Conservation (phyloP, 2,797 vertebrate species). For the Leuciscus waleckii region DNA sequence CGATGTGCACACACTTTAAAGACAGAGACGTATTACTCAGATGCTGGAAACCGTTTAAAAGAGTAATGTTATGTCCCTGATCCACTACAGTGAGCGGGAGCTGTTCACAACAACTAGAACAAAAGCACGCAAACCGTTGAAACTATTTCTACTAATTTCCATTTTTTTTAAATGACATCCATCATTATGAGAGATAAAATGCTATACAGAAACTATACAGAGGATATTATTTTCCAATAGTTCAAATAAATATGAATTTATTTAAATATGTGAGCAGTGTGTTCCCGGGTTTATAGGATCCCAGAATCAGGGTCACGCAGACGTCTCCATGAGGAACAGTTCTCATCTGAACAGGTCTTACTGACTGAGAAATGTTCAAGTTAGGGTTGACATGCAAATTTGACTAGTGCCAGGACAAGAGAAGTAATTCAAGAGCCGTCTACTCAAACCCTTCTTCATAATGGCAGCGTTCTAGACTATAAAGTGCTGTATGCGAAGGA, state of each 20-base stretch:
- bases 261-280: not conserved
- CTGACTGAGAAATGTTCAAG: not conserved
- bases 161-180: not conserved
- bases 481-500: not conserved
- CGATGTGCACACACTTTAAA: not conserved
- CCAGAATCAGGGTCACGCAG: not conserved
- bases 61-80: no score
- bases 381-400: not conserved
- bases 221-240: not conserved
- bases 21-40: no score
- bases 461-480: not conserved
- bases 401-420: not conserved
- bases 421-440: not conserved
- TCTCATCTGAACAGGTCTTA: fast-evolving
- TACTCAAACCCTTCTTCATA: not conserved
- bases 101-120: no score
- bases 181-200: not conserved
- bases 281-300: no score
- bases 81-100: no score
- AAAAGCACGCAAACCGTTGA: no score
- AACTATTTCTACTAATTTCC: no score
- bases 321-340: not conserved
- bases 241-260: not conserved
- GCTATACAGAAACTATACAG: not conserved
- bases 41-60: no score